Evolutionary conservation across 2,113 vertebrate species (phyloP).

Genomic region (Syngnathus floridae): DNA sequence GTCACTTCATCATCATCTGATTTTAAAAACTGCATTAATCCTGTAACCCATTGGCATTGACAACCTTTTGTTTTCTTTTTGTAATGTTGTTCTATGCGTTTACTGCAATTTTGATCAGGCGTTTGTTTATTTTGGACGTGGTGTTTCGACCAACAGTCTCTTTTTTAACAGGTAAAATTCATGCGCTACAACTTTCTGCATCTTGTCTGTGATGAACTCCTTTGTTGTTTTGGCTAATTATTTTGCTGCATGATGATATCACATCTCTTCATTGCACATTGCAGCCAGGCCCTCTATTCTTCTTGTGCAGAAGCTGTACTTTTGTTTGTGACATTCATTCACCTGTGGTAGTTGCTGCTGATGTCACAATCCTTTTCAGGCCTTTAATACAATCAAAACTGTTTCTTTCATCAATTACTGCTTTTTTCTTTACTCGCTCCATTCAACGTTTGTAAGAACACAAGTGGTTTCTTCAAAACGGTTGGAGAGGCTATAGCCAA

Average conservation of each 20-base stretch:
- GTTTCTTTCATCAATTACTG: not conserved
- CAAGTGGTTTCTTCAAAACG: too few relatives aligned
- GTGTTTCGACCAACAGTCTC: not conserved
- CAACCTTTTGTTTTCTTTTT: not conserved
- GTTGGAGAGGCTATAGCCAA: not conserved
- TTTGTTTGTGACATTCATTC: not conserved
- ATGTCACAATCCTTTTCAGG: not conserved
- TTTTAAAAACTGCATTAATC: not conserved
- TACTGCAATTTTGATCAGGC: not conserved
- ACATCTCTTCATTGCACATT: not conserved
- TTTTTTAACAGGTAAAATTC: not conserved
- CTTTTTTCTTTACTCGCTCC: not conserved
- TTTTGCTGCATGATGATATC: too few relatives aligned
- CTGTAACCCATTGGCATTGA: not conserved
- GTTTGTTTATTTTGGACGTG: too few relatives aligned
- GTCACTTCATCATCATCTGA: not conserved
- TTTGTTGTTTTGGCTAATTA: too few relatives aligned
- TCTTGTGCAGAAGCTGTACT: not conserved
- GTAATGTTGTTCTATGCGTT: not conserved
- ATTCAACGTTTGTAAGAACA: not conserved
- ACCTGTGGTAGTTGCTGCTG: not conserved
- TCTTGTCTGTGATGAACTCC: too few relatives aligned
- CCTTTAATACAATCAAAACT: not conserved
- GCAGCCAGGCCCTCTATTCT: not conserved
- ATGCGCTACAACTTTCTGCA: too few relatives aligned